Percentiles rank a stretch among this genome's conserved stretches.
Evolutionary conservation across 2,888 invertebrate species (phyloP).

Genomic region (Parnassius orleans): DNA sequence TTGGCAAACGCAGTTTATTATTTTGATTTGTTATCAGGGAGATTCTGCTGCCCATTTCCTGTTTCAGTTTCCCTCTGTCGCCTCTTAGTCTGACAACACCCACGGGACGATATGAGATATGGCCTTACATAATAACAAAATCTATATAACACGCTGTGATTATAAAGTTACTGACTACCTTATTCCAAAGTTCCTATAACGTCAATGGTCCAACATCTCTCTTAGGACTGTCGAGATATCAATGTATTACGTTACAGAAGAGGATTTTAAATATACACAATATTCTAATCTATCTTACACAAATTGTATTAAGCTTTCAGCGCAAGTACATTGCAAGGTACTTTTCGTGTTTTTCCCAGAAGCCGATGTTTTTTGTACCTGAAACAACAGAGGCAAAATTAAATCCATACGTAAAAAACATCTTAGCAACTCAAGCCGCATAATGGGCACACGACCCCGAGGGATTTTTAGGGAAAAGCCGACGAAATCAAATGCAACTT

Average conservation of each 20-base stretch:
- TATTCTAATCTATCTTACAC: conserved; percentile 8
- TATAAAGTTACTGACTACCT: too few relatives aligned
- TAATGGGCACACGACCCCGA: neutral
- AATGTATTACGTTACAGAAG: neutral
- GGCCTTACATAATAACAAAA: too few relatives aligned
- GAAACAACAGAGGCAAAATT: conserved; percentile 21
- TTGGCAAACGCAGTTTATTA: too few relatives aligned
- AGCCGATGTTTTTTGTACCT: conserved; percentile 18
- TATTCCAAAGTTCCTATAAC: too few relatives aligned
- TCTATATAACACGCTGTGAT: too few relatives aligned
- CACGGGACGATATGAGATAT: too few relatives aligned
- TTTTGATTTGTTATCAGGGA: too few relatives aligned
- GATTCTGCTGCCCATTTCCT: too few relatives aligned
- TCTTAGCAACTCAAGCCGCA: neutral
- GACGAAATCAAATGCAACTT: conserved; percentile 8
- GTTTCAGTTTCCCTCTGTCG: too few relatives aligned
- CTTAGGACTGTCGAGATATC: neutral
- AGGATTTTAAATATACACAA: neutral
- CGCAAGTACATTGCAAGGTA: neutral
- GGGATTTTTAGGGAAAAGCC: conserved; percentile 2
- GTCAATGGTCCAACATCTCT: neutral
- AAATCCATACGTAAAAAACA: conserved; percentile 10
- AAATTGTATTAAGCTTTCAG: conserved; percentile 15
- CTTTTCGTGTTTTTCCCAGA: conserved; percentile 10
- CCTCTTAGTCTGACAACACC: too few relatives aligned